Percentiles rank a stretch among this genome's conserved stretches.
Conservation (phyloP, 2,113 vertebrate genomes). For the Antechinus flavipes region DNA sequence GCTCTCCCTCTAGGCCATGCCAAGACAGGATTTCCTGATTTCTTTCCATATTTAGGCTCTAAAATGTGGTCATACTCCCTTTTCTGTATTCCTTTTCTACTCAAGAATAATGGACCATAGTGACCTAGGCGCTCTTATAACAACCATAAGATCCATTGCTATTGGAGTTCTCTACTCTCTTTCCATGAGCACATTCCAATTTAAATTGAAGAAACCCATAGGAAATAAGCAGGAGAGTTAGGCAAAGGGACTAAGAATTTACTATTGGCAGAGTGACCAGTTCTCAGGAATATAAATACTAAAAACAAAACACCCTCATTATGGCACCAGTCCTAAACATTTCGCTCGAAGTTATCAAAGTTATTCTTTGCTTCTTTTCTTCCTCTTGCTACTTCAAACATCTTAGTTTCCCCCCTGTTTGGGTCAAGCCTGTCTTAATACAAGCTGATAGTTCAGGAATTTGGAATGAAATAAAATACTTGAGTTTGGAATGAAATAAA, state of each 20-base stretch:
- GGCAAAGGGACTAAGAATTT: not conserved
- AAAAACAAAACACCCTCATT: not conserved
- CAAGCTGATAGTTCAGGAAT: not conserved
- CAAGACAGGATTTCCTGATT: not conserved
- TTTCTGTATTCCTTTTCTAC: not conserved
- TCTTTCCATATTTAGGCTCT: not conserved
- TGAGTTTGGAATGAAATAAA: not conserved
- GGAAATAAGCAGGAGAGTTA: not conserved
- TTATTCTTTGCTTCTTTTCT: not conserved
- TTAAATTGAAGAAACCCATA: not conserved
- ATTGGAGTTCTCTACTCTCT: not conserved
- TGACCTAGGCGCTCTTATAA: not conserved
- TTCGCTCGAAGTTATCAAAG: not conserved
- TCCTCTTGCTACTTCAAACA: not conserved
- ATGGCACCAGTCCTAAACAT: not conserved
- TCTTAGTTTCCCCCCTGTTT: not conserved
- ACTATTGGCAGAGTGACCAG: not conserved
- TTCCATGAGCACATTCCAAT: not conserved
- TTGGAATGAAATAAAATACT: not conserved
- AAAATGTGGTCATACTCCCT: not conserved
- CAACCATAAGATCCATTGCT: not conserved
- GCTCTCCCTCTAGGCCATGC: not conserved
- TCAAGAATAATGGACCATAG: not conserved
- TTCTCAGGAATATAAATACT: not conserved
- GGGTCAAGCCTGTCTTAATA: not conserved